phyloP scores from a whole-genome alignment of 2,113 vertebrate species.

The Canis aureus region DNA sequence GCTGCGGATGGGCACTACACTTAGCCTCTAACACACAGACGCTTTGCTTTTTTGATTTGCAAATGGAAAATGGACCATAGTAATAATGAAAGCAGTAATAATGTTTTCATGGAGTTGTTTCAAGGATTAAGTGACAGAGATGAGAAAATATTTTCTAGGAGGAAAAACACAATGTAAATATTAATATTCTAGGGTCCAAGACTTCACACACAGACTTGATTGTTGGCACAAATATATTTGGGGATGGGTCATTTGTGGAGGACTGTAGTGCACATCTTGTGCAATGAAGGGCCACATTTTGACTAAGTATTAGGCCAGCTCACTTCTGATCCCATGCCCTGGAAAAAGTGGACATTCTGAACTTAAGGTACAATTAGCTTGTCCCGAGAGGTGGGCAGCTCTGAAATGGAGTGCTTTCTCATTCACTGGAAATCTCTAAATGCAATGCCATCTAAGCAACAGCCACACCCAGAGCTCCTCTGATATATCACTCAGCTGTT shows the following conservation, averaged over 20 bases:
- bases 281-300: neutral
- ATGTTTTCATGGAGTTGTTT: neutral
- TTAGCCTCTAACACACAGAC: neutral
- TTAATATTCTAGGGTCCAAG: neutral
- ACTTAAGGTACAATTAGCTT: conserved; percentile 62
- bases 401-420: conserved; percentile 72
- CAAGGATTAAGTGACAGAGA: neutral
- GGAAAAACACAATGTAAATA: neutral
- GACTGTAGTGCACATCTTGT: neutral
- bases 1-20: neutral
- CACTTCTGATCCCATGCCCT: neutral
- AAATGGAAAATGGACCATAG: neutral
- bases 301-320: neutral
- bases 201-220: neutral
- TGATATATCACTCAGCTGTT: conserved; percentile 62
- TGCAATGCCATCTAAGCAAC: conserved; percentile 74
- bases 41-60: neutral
- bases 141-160: neutral
- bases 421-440: conserved; percentile 72
- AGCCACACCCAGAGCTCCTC: neutral
- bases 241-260: neutral
- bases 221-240: neutral
- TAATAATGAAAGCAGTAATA: neutral
- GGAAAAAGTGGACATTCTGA: conserved; percentile 54
- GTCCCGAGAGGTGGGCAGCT: conserved; percentile 65